A percentile compares a stretch with the other conserved stretches of the same genome.
Evolutionary conservation across 2,113 vertebrate genomes (phyloP).

Genomic region (Mionectes macconnelli): DNA sequence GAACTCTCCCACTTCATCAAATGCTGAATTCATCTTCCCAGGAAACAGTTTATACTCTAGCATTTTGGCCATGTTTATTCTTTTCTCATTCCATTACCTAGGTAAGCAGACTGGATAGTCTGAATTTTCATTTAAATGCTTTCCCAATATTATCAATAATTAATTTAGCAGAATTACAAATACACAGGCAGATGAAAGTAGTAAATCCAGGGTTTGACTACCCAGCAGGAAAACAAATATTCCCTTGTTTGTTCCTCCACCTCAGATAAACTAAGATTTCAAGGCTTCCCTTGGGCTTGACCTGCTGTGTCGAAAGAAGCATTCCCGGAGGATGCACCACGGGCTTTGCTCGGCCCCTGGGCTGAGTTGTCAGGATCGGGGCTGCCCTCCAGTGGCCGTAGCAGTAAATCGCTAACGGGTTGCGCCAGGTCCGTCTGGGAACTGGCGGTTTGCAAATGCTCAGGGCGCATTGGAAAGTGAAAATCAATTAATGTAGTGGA

Average conservation of each 20-base stretch:
- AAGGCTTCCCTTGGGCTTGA: not conserved
- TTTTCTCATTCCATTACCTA: not conserved
- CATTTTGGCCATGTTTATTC: not conserved
- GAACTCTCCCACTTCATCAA: not conserved
- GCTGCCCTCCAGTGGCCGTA: slow-evolving; percentile 46
- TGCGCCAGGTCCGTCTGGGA: accelerated
- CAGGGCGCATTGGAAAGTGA: not conserved
- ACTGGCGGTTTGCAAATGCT: accelerated
- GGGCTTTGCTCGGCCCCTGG: not conserved
- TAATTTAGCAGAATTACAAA: not conserved
- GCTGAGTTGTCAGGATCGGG: not conserved
- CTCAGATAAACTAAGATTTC: not conserved
- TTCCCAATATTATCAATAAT: not conserved
- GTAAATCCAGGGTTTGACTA: not conserved
- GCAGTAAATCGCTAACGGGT: not conserved
- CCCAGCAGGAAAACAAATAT: not conserved
- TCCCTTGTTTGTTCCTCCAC: not conserved
- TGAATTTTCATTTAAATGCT: not conserved
- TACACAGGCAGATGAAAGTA: not conserved
- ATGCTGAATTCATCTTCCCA: not conserved
- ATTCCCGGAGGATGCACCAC: not conserved
- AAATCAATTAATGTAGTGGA: not conserved
- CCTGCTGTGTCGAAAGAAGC: not conserved
- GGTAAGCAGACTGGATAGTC: not conserved
- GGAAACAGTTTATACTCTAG: not conserved